Evolutionary conservation across 2,113 vertebrate genomes (phyloP), one percentile per base, ranked within the genome.

Genomic region (Platysternon megacephalum): DNA sequence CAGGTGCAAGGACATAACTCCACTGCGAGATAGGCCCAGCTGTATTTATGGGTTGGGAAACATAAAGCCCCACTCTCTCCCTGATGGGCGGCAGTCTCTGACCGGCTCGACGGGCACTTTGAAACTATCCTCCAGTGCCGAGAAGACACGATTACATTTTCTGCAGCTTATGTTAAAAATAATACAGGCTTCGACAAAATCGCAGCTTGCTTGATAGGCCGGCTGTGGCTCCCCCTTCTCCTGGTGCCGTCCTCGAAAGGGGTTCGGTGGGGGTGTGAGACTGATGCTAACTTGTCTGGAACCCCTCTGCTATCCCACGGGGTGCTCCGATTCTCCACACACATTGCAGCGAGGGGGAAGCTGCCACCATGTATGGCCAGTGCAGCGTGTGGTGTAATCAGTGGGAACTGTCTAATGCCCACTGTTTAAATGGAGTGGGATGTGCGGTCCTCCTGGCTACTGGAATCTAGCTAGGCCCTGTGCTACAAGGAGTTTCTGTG

Each of bases 151-250:
- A 39, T 35, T 22, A 22, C n/a, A 26, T 29, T 78, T 8, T 78
- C 74, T 46, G 26, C 44, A 78, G 74, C 42, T 88, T 24, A 46
- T 61, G 79, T 84, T n/a, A 35, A 35, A 93, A 94, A 94, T 91
- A 95, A 93, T 58, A 29, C 86, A 89, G 4, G 82, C 84, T 90
- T 88, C 91, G 96, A 93, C 85, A 90, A 96, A 93, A 94, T 83
- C 87, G 68, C 82, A 61, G 94, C 94, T 95, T 92, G 56, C 72
- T 84, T 5, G 11, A 11, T 26, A 3, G 72, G 4, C 14, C 2
- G 6, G 35, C 61, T n/a, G 8, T 14, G 26, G 29, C 5, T 13
- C n/a, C 1, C 32, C 1, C 5, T 26, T 11, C 35, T 42, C 8
- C 4, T 68, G 32, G 61, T 4, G 16, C 32, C 5, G 4, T n/a